These are phyloP conservation scores for Trogon surrucura DNA, from an alignment of 2,113 vertebrate genomes.

Conservation along the genomic window DNA sequence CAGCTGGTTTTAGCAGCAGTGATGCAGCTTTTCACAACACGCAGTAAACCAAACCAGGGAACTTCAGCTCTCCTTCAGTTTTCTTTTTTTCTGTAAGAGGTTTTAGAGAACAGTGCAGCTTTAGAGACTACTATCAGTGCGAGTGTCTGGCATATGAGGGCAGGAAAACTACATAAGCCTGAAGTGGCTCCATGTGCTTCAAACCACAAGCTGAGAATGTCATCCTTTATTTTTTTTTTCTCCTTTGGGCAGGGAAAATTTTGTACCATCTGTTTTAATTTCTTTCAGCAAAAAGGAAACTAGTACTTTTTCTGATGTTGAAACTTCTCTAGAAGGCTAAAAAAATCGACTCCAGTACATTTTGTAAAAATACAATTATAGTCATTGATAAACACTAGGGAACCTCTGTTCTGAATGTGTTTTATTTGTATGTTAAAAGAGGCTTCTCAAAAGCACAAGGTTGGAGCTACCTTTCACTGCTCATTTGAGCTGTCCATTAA, in stretches of 20 bases:
- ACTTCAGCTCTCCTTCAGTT: not conserved
- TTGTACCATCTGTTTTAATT: not conserved
- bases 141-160: not conserved
- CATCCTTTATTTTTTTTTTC: not conserved
- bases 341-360: not conserved
- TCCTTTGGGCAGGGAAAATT: not conserved
- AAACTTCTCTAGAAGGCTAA: not conserved
- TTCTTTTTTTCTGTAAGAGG: not conserved
- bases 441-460: not conserved
- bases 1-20: not conserved
- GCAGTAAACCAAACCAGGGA: too few species aligned
- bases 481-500: not conserved
- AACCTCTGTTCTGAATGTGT: not conserved
- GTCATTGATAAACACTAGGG: not conserved
- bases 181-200: constrained; percentile 18
- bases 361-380: not conserved
- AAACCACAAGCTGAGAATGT: not conserved
- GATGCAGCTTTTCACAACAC: not conserved
- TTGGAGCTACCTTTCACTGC: not conserved
- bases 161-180: not conserved
- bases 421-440: not conserved
- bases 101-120: not conserved
- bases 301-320: not conserved
- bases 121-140: not conserved
- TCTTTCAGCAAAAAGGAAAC: not conserved